Base-by-base conservation (phyloP, 2,797 vertebrate species). In the Danio kyathit region DNA sequence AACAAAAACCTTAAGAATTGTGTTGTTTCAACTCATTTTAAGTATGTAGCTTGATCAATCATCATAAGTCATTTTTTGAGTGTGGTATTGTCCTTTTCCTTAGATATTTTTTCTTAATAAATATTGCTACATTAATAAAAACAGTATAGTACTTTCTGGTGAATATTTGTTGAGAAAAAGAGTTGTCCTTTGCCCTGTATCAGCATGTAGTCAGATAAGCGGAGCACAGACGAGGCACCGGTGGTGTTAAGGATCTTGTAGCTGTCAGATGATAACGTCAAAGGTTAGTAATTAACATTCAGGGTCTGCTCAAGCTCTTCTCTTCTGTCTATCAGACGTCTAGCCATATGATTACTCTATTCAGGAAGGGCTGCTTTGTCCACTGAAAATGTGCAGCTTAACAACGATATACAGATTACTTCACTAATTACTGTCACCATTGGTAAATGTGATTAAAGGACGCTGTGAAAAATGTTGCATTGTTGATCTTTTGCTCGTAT, bases 171-270 rank as follows among this genome's bases (percentile, higher is more conserved):
- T 43, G 54, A 59, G n/a, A 46, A 70, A 14, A 21, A 3, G 5
- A 5, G 12, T 13, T 78, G 51, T 6, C 65, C 64, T 59, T 73
- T 38, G 67, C 67, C 54, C 60, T 16, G 13, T 73, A 56, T 80
- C 67, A 76, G 52, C 69, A 65, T 29, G 38, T 57, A 5, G 16
- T 71, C 12, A 64, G 82, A 86, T 82, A 77, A 82, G 80, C 76
- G 4, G 10, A 48, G 40, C 29, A 5, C n/a, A 66, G 80, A 46
- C 44, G 64, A 38, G 49, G 21, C 29, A 14, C 61, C 59, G 19
- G 29, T 41, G 29, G 82, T 41, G 49, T 49, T 71, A 59, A 71
- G 52, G 76, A 80, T 86, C 80, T 82, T 69, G 52, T 29, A 52
- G 9, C 43, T 56, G 71, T 69, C 73, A 63, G 76, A 69, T 74